Conservation (phyloP, 2,888 invertebrate species). For the Erannis defoliaria region DNA sequence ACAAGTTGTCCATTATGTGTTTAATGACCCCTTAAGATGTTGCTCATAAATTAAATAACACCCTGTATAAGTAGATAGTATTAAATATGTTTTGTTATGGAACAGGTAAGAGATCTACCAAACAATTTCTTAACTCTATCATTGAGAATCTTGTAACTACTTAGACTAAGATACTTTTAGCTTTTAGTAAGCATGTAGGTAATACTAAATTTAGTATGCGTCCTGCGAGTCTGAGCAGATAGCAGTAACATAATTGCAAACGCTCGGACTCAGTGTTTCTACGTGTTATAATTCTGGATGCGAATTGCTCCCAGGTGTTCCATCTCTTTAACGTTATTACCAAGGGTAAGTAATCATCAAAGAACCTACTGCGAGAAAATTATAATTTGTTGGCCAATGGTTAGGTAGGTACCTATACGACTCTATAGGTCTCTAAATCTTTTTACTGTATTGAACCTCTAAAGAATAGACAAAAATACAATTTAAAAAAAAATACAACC, state of each 20-base stretch:
- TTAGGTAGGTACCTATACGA: no score
- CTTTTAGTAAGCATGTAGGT: neutral
- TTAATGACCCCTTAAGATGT: no score
- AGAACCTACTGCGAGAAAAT: neutral
- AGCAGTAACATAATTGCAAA: conserved; percentile 46
- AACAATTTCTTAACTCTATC: no score
- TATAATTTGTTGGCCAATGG: neutral
- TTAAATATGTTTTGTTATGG: no score
- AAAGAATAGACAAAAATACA: no score
- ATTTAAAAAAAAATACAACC: no score
- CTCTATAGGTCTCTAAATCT: no score
- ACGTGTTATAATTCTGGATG: conserved; percentile 50
- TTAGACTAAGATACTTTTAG: neutral
- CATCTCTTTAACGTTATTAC: conserved; percentile 54
- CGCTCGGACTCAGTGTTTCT: conserved; percentile 26
- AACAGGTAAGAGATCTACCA: neutral
- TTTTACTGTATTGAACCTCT: no score
- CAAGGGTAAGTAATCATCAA: conserved; percentile 16
- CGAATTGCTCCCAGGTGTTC: conserved; percentile 57
- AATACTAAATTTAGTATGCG: conserved; percentile 20
- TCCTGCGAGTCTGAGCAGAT: conserved; percentile 10
- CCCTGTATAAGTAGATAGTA: no score
- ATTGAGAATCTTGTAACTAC: neutral
- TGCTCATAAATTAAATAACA: no score
- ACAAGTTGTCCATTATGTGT: no score